Conservation (phyloP, 2,888 invertebrate genomes). For the Apamea epomidion region DNA sequence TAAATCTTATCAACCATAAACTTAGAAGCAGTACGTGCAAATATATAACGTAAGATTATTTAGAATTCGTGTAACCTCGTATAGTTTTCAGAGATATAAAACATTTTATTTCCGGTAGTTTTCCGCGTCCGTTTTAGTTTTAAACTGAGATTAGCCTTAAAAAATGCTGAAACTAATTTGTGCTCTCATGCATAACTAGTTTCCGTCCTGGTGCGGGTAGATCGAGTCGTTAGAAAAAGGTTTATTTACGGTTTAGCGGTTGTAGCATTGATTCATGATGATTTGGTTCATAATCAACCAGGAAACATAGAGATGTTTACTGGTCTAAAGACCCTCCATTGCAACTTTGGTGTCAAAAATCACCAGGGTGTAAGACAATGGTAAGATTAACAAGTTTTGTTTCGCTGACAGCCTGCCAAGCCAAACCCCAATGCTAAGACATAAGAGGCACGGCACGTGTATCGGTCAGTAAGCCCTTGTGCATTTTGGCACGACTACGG, state of each 20-base stretch:
- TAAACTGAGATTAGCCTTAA: constrained; percentile 31
- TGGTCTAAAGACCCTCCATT: not conserved
- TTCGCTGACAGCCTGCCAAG: not conserved
- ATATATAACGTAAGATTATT: constrained; percentile 57
- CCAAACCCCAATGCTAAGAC: too few species aligned
- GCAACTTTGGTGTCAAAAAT: not conserved
- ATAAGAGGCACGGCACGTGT: not conserved
- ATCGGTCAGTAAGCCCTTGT: not conserved
- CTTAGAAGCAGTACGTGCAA: constrained; percentile 49
- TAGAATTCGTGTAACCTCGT: constrained; percentile 42
- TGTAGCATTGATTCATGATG: constrained; percentile 7
- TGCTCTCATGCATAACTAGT: constrained; percentile 48
- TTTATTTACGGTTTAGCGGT: constrained; percentile 11
- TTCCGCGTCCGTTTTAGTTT: constrained; percentile 49
- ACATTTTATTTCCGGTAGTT: constrained; percentile 39
- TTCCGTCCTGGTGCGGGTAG: constrained; percentile 31
- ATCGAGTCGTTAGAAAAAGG: not conserved
- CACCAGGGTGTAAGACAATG: too few species aligned
- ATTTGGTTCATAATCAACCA: not conserved
- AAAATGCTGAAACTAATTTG: constrained; percentile 50
- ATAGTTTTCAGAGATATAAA: constrained; percentile 34
- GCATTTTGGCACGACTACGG: not conserved
- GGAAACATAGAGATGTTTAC: not conserved
- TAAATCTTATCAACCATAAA: constrained; percentile 59
- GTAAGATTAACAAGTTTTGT: not conserved